These are phyloP conservation scores for Peribatodes rhomboidaria DNA, from an alignment of 2,888 invertebrate genomes.

Conservation along the genomic window DNA sequence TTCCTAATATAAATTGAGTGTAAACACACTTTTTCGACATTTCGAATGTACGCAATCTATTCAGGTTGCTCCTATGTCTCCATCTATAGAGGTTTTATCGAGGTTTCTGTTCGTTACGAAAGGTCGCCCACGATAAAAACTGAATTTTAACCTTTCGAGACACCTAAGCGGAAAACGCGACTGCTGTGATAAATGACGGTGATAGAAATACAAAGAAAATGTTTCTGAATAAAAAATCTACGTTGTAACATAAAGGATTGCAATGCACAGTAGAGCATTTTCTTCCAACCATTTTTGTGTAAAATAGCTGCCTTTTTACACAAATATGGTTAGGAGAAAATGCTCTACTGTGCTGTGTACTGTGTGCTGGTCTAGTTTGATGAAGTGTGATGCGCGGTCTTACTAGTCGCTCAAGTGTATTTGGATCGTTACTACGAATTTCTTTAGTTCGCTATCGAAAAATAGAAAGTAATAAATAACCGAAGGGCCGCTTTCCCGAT, in stretches of 20 bases:
- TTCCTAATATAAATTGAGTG: constrained; percentile 27
- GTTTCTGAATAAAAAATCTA: background rate
- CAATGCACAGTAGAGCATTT: background rate
- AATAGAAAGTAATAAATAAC: constrained; percentile 84
- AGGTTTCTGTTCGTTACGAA: constrained; percentile 59
- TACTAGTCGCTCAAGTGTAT: constrained; percentile 2
- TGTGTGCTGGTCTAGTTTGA: no score
- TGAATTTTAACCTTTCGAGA: constrained; percentile 63
- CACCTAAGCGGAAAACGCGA: constrained; percentile 37
- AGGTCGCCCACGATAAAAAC: constrained; percentile 76
- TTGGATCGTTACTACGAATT: constrained; percentile 9
- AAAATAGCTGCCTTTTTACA: no score
- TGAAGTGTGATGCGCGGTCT: background rate
- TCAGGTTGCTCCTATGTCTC: constrained; percentile 41
- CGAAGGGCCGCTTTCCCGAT: constrained; percentile 79
- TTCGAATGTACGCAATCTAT: constrained; percentile 32
- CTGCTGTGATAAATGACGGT: background rate
- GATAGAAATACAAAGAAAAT: background rate
- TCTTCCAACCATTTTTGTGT: no score
- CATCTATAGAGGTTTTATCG: constrained; percentile 51
- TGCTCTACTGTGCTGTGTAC: no score
- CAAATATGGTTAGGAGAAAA: no score
- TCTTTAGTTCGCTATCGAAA: constrained; percentile 74
- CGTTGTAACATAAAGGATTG: background rate
- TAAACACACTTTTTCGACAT: constrained; percentile 26